Evolutionary conservation across 37 sponge, comb jelly and placozoan genomes (phyloP).

Genomic region (Halisarca cf. caerulea): DNA sequence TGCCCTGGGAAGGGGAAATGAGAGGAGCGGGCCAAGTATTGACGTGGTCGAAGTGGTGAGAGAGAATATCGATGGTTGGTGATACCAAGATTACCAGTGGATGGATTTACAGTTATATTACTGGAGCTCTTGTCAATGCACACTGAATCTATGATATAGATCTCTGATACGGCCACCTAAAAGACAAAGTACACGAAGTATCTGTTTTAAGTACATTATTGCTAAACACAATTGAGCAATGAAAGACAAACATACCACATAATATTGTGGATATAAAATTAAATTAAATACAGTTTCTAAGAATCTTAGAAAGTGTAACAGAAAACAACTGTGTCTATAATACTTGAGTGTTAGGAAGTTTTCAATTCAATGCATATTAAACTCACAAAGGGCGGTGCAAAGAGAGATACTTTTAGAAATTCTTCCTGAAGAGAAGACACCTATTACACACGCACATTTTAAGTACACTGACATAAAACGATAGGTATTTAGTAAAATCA

Average conservation of each 20-base stretch:
- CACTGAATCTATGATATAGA: constrained; percentile 41
- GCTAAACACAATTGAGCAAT: too few relatives aligned
- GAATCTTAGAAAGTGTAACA: too few relatives aligned
- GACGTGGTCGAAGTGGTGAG: neutral
- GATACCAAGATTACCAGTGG: neutral
- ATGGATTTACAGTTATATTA: too few relatives aligned
- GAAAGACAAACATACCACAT: too few relatives aligned
- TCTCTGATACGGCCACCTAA: constrained; percentile 44
- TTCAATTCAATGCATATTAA: neutral
- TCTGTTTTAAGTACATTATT: neutral
- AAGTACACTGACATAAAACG: neutral
- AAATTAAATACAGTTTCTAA: too few relatives aligned
- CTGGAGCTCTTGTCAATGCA: neutral
- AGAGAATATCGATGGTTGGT: neutral
- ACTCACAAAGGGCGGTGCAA: constrained; percentile 61
- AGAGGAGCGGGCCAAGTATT: constrained; percentile 1
- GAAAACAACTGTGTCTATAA: too few relatives aligned
- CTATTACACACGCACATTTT: constrained; percentile 18
- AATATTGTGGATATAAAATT: too few relatives aligned
- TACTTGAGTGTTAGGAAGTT: neutral
- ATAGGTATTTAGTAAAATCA: neutral
- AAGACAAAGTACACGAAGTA: neutral
- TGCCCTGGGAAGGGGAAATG: neutral
- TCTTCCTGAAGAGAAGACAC: constrained; percentile 51
- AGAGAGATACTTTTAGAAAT: constrained; percentile 21